Conservation (phyloP, 2,888 invertebrate species). For the Drosophila melanocephala region DNA sequence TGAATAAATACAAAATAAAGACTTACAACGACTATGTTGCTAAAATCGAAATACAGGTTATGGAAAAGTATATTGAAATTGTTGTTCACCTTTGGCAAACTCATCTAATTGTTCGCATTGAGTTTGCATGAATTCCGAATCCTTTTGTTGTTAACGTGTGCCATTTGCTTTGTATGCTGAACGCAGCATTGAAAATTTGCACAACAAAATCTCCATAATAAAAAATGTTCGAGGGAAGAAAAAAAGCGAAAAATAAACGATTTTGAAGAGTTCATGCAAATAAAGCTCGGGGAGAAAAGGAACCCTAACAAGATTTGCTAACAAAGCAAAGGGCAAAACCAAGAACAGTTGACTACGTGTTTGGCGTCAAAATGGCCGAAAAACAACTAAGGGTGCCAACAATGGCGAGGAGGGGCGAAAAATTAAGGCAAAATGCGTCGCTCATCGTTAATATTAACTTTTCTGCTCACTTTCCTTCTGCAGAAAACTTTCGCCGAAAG, state of each 20-base stretch:
- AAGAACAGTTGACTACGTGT: constrained; percentile 67
- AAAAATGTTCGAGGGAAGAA: constrained; percentile 2
- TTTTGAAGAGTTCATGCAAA: constrained; percentile 66
- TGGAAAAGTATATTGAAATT: constrained; percentile 34
- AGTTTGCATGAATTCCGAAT: constrained; percentile 33
- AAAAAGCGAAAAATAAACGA: constrained; percentile 65
- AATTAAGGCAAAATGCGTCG: constrained; percentile 78
- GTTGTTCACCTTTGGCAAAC: constrained; percentile 38
- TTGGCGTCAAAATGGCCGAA: constrained; percentile 76
- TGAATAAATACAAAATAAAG: background rate
- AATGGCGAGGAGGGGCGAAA: constrained; percentile 13
- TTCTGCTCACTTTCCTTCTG: constrained; percentile 75
- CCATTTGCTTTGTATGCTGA: constrained; percentile 70
- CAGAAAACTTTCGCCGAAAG: constrained; percentile 66
- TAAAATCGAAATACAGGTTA: background rate
- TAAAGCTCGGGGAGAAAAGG: constrained; percentile 43
- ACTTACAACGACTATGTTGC: background rate
- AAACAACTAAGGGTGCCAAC: constrained; percentile 26
- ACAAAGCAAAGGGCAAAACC: constrained; percentile 60
- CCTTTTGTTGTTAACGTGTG: constrained; percentile 56
- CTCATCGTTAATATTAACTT: constrained; percentile 80
- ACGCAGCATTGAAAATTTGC: constrained; percentile 67
- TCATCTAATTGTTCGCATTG: constrained; percentile 58
- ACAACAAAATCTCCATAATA: constrained; percentile 73
- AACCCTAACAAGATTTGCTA: constrained; percentile 75